phyloP scores from a whole-genome alignment of 2,797 vertebrate genomes.

The Poecile montanus region DNA sequence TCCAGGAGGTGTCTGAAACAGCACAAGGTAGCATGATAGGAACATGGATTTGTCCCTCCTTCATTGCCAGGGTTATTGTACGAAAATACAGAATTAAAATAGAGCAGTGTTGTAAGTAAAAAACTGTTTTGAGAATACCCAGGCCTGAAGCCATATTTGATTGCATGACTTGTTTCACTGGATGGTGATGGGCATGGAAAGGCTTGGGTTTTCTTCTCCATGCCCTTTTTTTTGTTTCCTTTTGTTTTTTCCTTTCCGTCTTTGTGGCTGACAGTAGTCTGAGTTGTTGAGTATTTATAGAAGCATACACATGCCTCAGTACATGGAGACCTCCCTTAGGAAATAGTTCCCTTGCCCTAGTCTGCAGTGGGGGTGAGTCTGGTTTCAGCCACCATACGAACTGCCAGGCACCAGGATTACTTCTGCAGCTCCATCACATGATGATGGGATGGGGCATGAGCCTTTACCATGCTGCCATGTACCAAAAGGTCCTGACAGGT shows the following conservation, averaged over 20 bases:
- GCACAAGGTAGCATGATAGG: neutral
- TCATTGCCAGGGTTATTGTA: neutral
- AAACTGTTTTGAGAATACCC: neutral
- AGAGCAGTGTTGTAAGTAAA: neutral
- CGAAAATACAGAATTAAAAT: neutral
- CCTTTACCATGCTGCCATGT: neutral
- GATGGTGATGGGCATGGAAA: neutral
- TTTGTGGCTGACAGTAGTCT: neutral
- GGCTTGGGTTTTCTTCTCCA: neutral
- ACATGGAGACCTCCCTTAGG: neutral
- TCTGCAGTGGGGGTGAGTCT: accelerated
- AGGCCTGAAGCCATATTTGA: neutral
- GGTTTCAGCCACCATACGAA: neutral
- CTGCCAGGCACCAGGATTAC: accelerated
- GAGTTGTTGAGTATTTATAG: neutral
- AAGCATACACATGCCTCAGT: neutral
- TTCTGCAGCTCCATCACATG: neutral
- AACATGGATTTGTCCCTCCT: neutral
- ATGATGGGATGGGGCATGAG: neutral
- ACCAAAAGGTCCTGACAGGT: neutral
- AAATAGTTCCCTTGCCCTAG: neutral
- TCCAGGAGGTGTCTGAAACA: neutral
- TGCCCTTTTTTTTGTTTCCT: accelerated
- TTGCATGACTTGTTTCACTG: neutral
- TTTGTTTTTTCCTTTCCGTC: neutral